A percentile compares a stretch with the other conserved stretches of the same genome.
Conservation (phyloP, 2,888 invertebrate species). For the Acronicta alni region DNA sequence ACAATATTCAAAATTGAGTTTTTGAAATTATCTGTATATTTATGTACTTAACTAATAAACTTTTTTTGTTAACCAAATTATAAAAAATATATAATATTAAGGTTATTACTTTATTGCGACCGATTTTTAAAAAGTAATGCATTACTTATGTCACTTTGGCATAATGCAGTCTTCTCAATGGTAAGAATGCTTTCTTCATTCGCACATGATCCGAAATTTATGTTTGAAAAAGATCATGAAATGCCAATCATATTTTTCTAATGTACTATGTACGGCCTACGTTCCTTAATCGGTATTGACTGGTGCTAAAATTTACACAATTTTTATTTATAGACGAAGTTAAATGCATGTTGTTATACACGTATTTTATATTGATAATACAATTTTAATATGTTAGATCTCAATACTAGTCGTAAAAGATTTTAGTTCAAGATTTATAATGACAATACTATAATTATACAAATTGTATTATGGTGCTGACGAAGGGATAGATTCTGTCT, state of each 20-base stretch:
- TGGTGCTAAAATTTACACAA: background rate
- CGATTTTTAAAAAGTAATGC: background rate
- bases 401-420: background rate
- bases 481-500: too few relatives aligned
- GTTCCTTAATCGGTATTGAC: background rate
- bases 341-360: constrained; percentile 17
- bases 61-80: background rate
- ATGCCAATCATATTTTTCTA: background rate
- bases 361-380: constrained; percentile 25
- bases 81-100: too few relatives aligned
- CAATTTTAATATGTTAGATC: constrained; percentile 41
- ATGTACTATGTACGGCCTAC: background rate
- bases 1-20: too few relatives aligned
- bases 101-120: too few relatives aligned
- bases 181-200: background rate
- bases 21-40: background rate
- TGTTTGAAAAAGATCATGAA: constrained; percentile 25
- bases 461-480: too few relatives aligned
- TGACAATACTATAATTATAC: background rate
- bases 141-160: background rate
- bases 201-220: constrained; percentile 22
- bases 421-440: too few relatives aligned
- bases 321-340: background rate
- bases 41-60: background rate
- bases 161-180: background rate